Base-by-base conservation (phyloP, 2,888 invertebrate species). In the Drosophila fulvimacula region DNA sequence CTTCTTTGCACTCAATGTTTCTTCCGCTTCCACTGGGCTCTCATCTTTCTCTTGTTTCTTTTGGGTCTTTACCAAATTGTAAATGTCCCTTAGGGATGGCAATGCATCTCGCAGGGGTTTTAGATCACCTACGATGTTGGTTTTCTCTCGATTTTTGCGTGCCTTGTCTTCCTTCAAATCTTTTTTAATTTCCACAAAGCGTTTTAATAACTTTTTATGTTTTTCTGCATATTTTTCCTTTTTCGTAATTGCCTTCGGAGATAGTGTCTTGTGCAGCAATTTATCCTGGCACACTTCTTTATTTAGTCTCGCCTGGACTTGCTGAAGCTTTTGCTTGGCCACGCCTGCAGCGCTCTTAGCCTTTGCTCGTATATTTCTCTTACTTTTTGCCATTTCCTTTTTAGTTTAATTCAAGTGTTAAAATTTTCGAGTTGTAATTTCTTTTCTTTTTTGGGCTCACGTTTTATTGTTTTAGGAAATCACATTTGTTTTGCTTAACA, bases 61-160 rank as follows among this genome's bases (percentile, higher is more conserved):
- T 52, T 80, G 76, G n/a, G 72, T 77, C 34, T 83, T 85, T 2
- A 88, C 90, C 34, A 92, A 38, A 44, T 86, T 82, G 49, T 89
- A 88, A 3, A 92, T 70, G 36, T 91, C 91, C 11, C 90, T 84
- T 3, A 92, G 62, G 0, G 92, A 91, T 11, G 92, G 92, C 36
- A 92, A 49, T 0, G 92, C 92, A 78, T 92, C 92, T n/a, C 90
- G 90, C 0, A 92, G 67, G 0, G 90, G 83, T 32, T 89, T 90
- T 11, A 92, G 74, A 41, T 92, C 91, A 0, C 92, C 92, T 6
- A 90, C 77, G 0, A 92, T 76, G 6, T 81, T 84, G 4, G 91
- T 85, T 62, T 90, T 91, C 51, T 91, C 85, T 2, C 90, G 86
- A 62, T 90, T 90, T 42, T 88, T 90, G 5, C 81, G 83, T 0